These are phyloP conservation scores for Protonibea diacanthus DNA, from an alignment of 2,797 vertebrate genomes.

Conservation along the genomic window DNA sequence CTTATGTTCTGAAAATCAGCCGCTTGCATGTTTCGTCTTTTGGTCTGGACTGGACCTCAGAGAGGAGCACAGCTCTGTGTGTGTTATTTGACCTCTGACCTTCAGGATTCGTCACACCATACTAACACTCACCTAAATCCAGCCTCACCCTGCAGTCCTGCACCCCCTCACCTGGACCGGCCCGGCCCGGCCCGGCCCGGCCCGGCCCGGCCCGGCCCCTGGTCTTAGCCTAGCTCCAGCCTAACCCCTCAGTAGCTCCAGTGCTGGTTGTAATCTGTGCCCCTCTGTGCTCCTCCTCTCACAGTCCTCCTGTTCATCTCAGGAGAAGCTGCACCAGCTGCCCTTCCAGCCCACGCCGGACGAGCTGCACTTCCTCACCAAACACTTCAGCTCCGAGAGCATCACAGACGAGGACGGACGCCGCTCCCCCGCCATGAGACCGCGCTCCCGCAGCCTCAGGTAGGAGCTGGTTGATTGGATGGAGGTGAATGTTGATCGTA, in stretches of 20 bases:
- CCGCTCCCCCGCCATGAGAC: constrained; percentile 93
- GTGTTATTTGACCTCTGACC: not conserved
- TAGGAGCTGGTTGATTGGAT: constrained; percentile 38
- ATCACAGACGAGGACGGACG: constrained; percentile 95
- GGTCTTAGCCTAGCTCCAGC: not conserved
- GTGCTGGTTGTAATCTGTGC: constrained; percentile 82
- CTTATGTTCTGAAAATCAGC: too few relatives aligned
- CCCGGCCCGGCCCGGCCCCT: not conserved
- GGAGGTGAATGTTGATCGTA: too few relatives aligned
- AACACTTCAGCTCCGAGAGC: constrained; percentile 98
- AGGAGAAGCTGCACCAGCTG: constrained; percentile 99
- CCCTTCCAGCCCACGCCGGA: constrained; percentile 98
- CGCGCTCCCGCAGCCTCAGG: constrained; percentile 97
- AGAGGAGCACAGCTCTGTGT: too few relatives aligned
- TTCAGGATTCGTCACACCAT: not conserved
- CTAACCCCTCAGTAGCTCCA: constrained; percentile 50
- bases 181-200: not conserved
- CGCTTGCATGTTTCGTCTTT: too few relatives aligned
- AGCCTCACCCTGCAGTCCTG: not conserved
- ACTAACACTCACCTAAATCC: not conserved
- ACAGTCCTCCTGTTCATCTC: constrained; percentile 99
- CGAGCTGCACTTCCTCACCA: constrained; percentile 98
- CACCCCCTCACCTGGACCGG: not conserved
- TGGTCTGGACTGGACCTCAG: not conserved
- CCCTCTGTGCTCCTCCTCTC: constrained; percentile 90